Conservation (phyloP, 2,888 invertebrate genomes). For the Zele albiditarsus region DNA sequence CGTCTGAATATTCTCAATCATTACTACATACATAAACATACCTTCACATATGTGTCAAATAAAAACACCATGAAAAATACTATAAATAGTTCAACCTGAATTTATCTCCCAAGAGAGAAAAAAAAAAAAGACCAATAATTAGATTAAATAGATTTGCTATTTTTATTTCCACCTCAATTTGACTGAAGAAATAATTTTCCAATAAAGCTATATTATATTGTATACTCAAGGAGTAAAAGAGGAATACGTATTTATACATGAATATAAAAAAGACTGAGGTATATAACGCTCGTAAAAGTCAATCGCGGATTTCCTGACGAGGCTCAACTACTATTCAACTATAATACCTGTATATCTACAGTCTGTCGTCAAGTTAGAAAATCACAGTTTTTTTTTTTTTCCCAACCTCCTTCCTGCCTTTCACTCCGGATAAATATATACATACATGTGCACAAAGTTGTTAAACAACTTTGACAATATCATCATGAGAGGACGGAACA, state of each 20-base stretch:
- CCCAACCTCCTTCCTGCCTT: slow-evolving; percentile 59
- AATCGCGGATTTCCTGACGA: slow-evolving; percentile 32
- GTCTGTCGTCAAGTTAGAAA: slow-evolving; percentile 11
- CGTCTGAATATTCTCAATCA: no score
- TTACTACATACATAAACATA: no score
- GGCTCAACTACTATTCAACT: slow-evolving; percentile 5
- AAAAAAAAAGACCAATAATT: neutral
- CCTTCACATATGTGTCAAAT: no score
- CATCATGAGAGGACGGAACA: slow-evolving; percentile 17
- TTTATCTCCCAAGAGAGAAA: neutral
- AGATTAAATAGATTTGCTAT: neutral
- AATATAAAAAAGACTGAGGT: neutral
- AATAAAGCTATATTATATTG: neutral
- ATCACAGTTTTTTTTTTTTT: slow-evolving; percentile 10
- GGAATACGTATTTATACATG: neutral
- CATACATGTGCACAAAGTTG: slow-evolving; percentile 38
- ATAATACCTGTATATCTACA: neutral
- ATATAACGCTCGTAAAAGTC: slow-evolving; percentile 23
- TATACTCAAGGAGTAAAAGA: neutral
- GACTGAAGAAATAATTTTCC: neutral
- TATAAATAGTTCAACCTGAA: no score
- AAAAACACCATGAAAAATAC: no score
- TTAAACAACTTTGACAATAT: slow-evolving; percentile 40
- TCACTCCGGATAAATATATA: slow-evolving; percentile 63
- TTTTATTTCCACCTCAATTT: slow-evolving; percentile 7